Evolutionary conservation across 2,888 invertebrate genomes (phyloP).

Genomic region (Pinctada fucata): DNA sequence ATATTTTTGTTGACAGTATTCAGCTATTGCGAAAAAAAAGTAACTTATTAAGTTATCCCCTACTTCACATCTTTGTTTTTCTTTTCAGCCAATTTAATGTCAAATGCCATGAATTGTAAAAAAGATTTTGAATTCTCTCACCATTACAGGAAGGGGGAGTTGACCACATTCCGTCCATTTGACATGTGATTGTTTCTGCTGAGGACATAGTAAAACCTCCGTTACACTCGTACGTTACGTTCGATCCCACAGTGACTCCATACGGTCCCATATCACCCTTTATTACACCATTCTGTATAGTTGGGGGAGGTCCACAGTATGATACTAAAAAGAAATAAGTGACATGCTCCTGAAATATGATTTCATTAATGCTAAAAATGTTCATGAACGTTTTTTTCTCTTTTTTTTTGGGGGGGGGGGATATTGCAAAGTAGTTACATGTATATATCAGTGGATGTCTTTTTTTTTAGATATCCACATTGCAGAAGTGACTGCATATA

Average conservation of each 20-base stretch:
- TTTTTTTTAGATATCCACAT: too few relatives aligned
- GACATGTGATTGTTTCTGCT: constrained; percentile 21
- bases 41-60: too few relatives aligned
- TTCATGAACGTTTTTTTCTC: too few relatives aligned
- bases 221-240: constrained; percentile 40
- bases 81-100: too few relatives aligned
- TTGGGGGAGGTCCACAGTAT: constrained; percentile 40
- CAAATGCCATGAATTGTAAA: too few relatives aligned
- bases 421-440: too few relatives aligned
- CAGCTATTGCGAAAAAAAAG: too few relatives aligned
- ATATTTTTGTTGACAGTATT: too few relatives aligned
- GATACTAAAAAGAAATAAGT: constrained; percentile 32
- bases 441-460: too few relatives aligned
- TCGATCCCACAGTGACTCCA: constrained; percentile 15
- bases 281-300: constrained; percentile 34
- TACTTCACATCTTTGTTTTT: too few relatives aligned
- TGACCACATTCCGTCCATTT: constrained; percentile 31
- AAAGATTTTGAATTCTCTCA: neutral
- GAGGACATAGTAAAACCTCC: constrained; percentile 30
- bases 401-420: neutral
- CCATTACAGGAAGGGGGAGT: constrained; percentile 26
- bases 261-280: constrained; percentile 14
- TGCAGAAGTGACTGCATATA: too few relatives aligned
- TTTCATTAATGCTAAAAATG: neutral
- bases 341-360: neutral